Conservation (phyloP, 2,888 invertebrate species). For the Tanypteryx hageni region DNA sequence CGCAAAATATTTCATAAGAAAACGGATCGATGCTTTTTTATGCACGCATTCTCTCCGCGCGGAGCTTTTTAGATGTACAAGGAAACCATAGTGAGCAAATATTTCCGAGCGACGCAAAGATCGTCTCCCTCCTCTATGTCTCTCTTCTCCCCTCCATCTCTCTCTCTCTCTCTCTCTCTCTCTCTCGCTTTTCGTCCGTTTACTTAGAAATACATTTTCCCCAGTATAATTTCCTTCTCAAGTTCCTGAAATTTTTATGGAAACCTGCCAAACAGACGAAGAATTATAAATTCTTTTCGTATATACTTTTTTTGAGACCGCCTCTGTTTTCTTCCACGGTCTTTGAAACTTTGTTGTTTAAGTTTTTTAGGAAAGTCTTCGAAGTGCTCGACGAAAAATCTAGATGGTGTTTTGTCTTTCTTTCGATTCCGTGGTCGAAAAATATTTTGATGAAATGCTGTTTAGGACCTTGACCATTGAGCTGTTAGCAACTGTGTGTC, state of each 20-base stretch:
- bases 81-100: not conserved
- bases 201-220: not conserved
- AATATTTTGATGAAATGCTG: not conserved
- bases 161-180: not conserved
- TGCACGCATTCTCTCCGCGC: not conserved
- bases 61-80: not conserved
- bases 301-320: not conserved
- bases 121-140: too few relatives aligned
- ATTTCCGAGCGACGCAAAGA: not conserved
- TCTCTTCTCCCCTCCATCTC: not conserved
- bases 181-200: not conserved
- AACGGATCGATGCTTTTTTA: not conserved
- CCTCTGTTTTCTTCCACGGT: not conserved
- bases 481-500: too few relatives aligned
- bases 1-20: not conserved
- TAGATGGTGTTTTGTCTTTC: not conserved
- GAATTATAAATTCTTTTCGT: not conserved
- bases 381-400: not conserved
- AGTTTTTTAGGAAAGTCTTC: not conserved
- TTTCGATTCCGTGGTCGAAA: not conserved
- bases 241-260: not conserved
- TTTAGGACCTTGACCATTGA: too few relatives aligned
- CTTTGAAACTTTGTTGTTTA: not conserved
- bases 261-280: not conserved
- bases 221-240: not conserved